These are phyloP conservation scores for Barbus barbus DNA, from an alignment of 2,113 vertebrate genomes.

Conservation along the genomic window DNA sequence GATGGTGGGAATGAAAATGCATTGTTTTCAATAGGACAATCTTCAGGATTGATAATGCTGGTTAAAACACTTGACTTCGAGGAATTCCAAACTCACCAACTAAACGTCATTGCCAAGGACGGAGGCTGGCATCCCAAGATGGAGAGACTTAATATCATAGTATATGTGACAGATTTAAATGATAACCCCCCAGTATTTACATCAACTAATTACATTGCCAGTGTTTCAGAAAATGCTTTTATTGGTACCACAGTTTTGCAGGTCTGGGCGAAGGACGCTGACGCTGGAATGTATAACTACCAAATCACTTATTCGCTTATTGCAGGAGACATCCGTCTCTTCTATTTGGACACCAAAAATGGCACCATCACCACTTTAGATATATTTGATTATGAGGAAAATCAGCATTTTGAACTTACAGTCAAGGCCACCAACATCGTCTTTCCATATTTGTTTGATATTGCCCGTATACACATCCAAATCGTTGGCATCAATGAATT, in stretches of 20 bases:
- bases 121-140: constrained; percentile 71
- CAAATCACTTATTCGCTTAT: constrained; percentile 70
- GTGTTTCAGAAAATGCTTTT: constrained; percentile 71
- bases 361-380: constrained; percentile 68
- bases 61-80: constrained; percentile 73
- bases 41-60: constrained; percentile 70
- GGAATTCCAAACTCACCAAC: constrained; percentile 51
- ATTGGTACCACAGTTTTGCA: constrained; percentile 63
- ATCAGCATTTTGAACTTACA: constrained; percentile 69
- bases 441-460: constrained; percentile 60
- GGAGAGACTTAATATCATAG: constrained; percentile 64
- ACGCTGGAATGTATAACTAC: constrained; percentile 68
- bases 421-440: constrained; percentile 69
- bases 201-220: constrained; percentile 56
- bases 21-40: constrained; percentile 67
- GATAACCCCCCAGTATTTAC: constrained; percentile 76
- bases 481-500: constrained; percentile 74
- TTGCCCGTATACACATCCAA: constrained; percentile 68
- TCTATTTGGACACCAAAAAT: constrained; percentile 67
- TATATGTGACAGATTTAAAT: constrained; percentile 72
- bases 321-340: constrained; percentile 68
- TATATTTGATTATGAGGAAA: constrained; percentile 74
- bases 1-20: constrained; percentile 52
- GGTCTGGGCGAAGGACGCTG: constrained; percentile 67
- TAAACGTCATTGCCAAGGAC: constrained; percentile 69